Evolutionary conservation across 1,140 invertebrate species (phyloP), one percentile per base, ranked within the genome.

Genomic region (Trichonephila inaurata): DNA sequence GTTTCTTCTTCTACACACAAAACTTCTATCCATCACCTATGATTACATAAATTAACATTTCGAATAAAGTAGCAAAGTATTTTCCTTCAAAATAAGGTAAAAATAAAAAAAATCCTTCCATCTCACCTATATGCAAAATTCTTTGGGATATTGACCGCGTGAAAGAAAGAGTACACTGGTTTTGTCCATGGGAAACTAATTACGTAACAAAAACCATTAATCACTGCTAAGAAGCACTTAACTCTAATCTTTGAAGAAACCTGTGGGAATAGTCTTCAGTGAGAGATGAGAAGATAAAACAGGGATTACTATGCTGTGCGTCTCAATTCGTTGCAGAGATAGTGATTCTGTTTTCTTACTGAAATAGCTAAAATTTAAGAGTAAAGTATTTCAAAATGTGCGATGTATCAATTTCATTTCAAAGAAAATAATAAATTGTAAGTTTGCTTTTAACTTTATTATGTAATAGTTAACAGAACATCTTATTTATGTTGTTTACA

Each of bases 171-270:
- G 12, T 24, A 24, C 44, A 0, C 40, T 44, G 66, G 66, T 89
- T 89, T 72, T 89, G 62, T 40, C 64, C 33, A 51, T 10, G 12
- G 40, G 64, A 89, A 89, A 89, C 87, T 72, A 89, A 89, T 89
- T 89, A 89, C 87, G 4, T 6, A 66, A 72, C 16, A 66, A 24
- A 89, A 89, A 51, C 40, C 62, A 89, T 89, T 72, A 51, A 72
- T 89, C 87, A 89, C 62, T 21, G 28, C 64, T n/a, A 58, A 72
- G 28, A n/a, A 18, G 28, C 64, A 69, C 58, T 72, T 89, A 89
- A 89, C 64, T 40, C 64, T 89, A 66, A 69, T 89, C 87, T 89
- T 58, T n/a, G 12, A 12, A 24, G 82, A 18, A 58, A 83, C 33
- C 82, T 5, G n/a, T 51, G 82, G 60, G 85, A 87, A 64, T 87